Percentiles rank a stretch among this genome's conserved stretches.
Conservation (phyloP, 2,888 invertebrate genomes). For the Aleiodes leptofemur region DNA sequence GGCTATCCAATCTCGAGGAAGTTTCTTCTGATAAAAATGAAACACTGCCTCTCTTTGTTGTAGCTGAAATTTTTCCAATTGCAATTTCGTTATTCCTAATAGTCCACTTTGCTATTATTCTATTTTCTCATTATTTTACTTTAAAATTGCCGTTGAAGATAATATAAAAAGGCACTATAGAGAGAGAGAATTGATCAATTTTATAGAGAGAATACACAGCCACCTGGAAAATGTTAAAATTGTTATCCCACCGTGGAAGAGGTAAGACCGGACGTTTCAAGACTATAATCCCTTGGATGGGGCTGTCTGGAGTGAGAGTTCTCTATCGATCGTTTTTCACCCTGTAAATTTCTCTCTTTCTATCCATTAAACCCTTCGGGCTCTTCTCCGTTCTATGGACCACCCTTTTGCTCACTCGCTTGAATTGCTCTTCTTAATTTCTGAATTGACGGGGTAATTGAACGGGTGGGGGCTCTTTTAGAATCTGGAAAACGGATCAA, state of each 20-base stretch:
- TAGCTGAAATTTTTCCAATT: conserved; percentile 24
- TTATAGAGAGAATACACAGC: not conserved
- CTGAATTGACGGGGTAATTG: conserved; percentile 11
- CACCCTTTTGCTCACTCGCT: not conserved
- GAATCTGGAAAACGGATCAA: not conserved
- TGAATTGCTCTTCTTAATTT: conserved; percentile 4
- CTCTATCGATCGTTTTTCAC: not conserved
- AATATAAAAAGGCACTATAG: conserved; percentile 8
- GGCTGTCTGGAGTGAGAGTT: not conserved
- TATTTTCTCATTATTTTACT: not conserved
- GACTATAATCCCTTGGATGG: conserved; percentile 20
- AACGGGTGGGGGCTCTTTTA: not conserved
- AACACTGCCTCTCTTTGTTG: conserved; percentile 21
- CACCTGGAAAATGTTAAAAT: conserved; percentile 25
- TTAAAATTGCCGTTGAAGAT: not conserved
- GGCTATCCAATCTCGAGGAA: conserved; percentile 45
- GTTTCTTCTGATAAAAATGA: conserved; percentile 28
- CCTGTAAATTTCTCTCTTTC: not conserved
- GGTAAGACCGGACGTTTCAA: conserved; percentile 23
- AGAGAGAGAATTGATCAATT: conserved; percentile 4
- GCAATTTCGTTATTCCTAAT: conserved; percentile 1
- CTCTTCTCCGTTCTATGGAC: not conserved
- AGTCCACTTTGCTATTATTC: not conserved
- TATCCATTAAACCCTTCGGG: conserved; percentile 4
- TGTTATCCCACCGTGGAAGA: conserved; percentile 14